Conservation (phyloP, 2,797 vertebrate species). For the Cynopterus sphinx region DNA sequence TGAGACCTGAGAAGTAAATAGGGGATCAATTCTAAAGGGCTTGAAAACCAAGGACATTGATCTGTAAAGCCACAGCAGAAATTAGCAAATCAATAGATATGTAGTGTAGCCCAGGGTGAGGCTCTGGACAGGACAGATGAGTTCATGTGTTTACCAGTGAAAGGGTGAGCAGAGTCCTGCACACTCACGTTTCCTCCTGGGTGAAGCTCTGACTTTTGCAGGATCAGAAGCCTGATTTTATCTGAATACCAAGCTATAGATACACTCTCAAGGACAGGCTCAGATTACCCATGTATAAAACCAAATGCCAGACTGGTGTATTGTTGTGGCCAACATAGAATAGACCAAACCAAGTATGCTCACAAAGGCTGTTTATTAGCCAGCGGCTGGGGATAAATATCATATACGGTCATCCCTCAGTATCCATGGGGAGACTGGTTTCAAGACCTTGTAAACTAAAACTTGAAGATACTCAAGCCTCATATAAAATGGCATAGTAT, state of each 20-base stretch:
- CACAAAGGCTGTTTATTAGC: too few relatives aligned
- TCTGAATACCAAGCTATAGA: background rate
- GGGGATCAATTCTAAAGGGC: too few relatives aligned
- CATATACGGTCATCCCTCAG: background rate
- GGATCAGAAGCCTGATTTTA: background rate
- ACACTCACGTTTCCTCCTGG: background rate
- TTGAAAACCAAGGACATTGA: background rate
- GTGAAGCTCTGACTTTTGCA: too few relatives aligned
- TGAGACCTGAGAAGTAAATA: background rate
- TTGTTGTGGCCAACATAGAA: too few relatives aligned
- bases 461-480: too few relatives aligned
- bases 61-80: background rate
- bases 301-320: background rate
- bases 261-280: background rate
- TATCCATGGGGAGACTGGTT: background rate
- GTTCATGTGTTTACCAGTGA: background rate
- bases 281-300: background rate
- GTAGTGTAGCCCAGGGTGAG: background rate
- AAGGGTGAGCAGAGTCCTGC: background rate
- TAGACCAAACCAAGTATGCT: too few relatives aligned
- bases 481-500: too few relatives aligned
- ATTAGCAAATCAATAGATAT: background rate
- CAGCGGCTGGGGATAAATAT: background rate
- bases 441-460: background rate
- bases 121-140: background rate